Evolutionary conservation across 1,140 invertebrate genomes (phyloP), one percentile per base, ranked within the genome.

Genomic region (Bombus confusus): DNA sequence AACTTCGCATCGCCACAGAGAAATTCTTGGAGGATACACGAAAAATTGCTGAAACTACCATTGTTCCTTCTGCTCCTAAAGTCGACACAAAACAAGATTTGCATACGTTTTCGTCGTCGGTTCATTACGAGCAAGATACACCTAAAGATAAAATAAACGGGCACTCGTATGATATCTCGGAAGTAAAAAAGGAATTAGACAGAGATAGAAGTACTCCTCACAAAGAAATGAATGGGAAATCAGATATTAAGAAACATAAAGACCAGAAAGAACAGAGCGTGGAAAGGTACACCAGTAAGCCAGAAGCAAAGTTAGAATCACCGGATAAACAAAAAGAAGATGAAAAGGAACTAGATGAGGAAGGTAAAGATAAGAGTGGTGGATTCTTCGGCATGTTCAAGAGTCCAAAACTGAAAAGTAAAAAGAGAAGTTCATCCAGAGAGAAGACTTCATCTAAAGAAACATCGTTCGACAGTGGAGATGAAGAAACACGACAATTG

Each of bases 301-400:
- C 59, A 62, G 59, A 62, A 4, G 59, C 28, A 86, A 83, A n/a
- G 34, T 18, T 80, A 3, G 80, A 83, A 2, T 79, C 43, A 1
- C 4, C 69, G 6, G 83, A 88, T 34, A 88, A 84, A 31, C 13
- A 28, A 4, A 6, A 2, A 0, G 87, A 83, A 4, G 25, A 22
- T 2, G 47, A 86, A 5, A 82, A 78, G 41, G 87, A 82, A 8
- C 6, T 34, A 0, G 12, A 12, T 1, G 88, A 88, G 1, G 90
- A 88, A 5, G 57, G 13, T 0, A 92, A 92, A 39, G 93, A 93
- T 15, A 94, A 93, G 69, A 90, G 88, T 52, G 83, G 88, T 0
- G 92, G 93, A 18, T 92, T 95, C 47, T 94, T 95, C 52, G 88
- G 92, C 8, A 94, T 93, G 73, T 95, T 95, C 57, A 92, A 91